A percentile compares a stretch with the other conserved stretches of the same genome.
These are phyloP conservation scores for Schlechtendalia chinensis DNA, from an alignment of 1,140 invertebrate genomes.

Conservation along the genomic window DNA sequence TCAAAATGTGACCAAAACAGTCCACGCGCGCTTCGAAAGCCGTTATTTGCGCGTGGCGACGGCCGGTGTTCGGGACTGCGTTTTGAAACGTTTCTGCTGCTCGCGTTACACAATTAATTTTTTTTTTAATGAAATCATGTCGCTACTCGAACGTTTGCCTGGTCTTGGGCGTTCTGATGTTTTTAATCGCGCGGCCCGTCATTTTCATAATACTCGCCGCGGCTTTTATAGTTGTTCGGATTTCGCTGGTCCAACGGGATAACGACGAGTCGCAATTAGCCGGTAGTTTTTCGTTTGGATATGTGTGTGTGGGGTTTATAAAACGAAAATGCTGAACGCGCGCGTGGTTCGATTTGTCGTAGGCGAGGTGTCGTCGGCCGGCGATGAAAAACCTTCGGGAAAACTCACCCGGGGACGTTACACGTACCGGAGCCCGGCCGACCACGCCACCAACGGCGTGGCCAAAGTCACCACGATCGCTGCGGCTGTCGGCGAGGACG, in stretches of 20 bases:
- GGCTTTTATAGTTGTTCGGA: neutral
- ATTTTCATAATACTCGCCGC: neutral
- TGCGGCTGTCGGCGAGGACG: constrained; percentile 41
- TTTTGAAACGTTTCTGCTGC: constrained; percentile 21
- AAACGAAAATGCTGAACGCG: too few species aligned
- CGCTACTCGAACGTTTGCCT: constrained; percentile 4
- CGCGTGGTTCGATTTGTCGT: too few species aligned
- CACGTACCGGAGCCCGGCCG: constrained; percentile 53
- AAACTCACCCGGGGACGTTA: constrained; percentile 67
- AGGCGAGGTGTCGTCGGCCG: constrained; percentile 68
- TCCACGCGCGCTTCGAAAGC: constrained; percentile 21
- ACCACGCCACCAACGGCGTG: constrained; percentile 49
- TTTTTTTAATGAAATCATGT: constrained; percentile 15
- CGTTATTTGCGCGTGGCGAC: constrained; percentile 14
- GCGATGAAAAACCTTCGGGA: constrained; percentile 65
- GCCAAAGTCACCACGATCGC: constrained; percentile 52
- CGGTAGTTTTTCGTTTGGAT: too few species aligned
- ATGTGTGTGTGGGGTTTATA: too few species aligned
- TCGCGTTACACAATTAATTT: neutral
- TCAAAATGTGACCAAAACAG: constrained; percentile 40
- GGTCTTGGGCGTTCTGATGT: neutral
- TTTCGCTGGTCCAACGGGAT: neutral
- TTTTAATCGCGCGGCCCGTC: neutral
- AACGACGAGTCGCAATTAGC: too few species aligned
- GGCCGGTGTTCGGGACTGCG: neutral